Conservation (phyloP, 2,113 vertebrate genomes). For the Limanda limanda region DNA sequence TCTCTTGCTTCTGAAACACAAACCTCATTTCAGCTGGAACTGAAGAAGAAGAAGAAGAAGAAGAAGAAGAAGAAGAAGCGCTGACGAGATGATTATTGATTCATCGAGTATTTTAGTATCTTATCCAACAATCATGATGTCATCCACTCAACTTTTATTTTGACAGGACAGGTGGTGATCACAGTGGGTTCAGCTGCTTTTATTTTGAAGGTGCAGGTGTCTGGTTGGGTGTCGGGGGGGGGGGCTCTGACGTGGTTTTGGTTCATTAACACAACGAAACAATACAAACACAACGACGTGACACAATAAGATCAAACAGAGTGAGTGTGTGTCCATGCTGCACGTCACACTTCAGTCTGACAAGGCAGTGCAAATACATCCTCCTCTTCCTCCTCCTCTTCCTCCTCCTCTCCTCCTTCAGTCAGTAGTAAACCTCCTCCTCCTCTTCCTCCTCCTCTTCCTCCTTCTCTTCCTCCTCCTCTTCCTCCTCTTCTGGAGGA, state of each 20-base stretch:
- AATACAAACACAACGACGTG: constrained; percentile 23
- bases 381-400: constrained; percentile 41
- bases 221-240: background rate
- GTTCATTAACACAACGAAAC: constrained; percentile 18
- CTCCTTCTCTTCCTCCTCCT: constrained; percentile 36
- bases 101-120: no score
- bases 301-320: constrained; percentile 24
- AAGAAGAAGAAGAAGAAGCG: no score
- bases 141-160: no score
- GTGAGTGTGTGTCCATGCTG: constrained; percentile 24
- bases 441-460: constrained; percentile 8
- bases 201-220: background rate
- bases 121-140: no score
- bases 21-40: no score
- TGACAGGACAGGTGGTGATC: no score
- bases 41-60: no score
- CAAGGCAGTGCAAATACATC: constrained; percentile 60
- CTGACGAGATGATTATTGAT: no score
- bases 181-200: no score
- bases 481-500: background rate
- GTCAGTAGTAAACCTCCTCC: constrained; percentile 32
- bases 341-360: constrained; percentile 15
- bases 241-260: background rate
- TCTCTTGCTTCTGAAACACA: no score
- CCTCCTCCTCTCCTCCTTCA: constrained; percentile 5